Conservation (phyloP, 2,113 vertebrate species). For the Poicephalus meyeri region DNA sequence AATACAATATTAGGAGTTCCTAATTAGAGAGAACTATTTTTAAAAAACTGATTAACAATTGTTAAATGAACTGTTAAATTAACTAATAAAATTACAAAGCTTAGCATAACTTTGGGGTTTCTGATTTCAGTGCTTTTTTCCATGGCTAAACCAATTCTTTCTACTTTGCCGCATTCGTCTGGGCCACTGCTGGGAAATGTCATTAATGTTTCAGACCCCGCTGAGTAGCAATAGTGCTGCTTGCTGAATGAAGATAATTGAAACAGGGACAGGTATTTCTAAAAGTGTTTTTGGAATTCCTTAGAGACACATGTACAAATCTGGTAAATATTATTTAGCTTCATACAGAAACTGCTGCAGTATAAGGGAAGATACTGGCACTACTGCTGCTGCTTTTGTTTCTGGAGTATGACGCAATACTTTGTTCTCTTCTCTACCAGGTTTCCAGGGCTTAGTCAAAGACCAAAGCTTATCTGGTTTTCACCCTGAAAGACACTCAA, state of each 20-base stretch:
- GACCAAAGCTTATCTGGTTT: not conserved
- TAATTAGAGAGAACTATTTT: constrained; percentile 10
- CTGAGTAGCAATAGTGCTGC: constrained; percentile 51
- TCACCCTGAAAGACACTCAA: not conserved
- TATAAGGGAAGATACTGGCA: not conserved
- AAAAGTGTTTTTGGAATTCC: constrained; percentile 48
- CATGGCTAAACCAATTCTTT: constrained; percentile 25
- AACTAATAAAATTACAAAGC: constrained; percentile 24
- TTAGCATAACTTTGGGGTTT: constrained; percentile 46
- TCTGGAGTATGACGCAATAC: not conserved
- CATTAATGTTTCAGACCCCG: constrained; percentile 64
- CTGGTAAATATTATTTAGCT: constrained; percentile 39
- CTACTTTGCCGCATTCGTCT: constrained; percentile 36
- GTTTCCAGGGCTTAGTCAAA: not conserved
- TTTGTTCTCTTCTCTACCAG: not conserved
- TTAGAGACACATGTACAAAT: not conserved
- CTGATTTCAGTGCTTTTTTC: constrained; percentile 19
- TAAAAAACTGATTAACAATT: not conserved
- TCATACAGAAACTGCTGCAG: constrained; percentile 28
- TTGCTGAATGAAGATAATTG: constrained; percentile 61
- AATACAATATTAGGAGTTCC: not conserved
- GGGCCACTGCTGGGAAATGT: constrained; percentile 52
- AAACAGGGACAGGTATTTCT: constrained; percentile 62
- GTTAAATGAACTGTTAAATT: constrained; percentile 46
- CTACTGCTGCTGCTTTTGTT: not conserved